These are phyloP conservation scores for Drosophila murphyi DNA, from an alignment of 1,140 invertebrate species.

Conservation along the genomic window DNA sequence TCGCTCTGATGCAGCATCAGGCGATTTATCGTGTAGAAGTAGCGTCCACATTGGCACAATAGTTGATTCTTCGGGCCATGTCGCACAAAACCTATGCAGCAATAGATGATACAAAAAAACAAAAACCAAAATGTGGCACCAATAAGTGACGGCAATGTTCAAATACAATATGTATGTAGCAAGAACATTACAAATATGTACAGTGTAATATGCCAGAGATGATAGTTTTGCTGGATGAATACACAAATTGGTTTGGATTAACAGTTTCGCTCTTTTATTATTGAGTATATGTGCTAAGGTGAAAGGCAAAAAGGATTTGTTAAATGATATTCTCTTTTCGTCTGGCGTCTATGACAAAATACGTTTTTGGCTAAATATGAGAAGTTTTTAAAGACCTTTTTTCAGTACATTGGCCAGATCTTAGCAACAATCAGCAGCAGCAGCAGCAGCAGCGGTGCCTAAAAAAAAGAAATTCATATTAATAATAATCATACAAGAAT, in stretches of 20 bases:
- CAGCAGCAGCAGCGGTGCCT: constrained; percentile 19
- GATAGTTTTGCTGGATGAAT: constrained; percentile 24
- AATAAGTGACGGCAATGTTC: neutral
- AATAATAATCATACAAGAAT: constrained; percentile 21
- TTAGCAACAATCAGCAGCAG: constrained; percentile 9
- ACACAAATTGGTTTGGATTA: constrained; percentile 38
- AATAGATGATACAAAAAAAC: constrained; percentile 16
- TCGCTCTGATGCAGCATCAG: constrained; percentile 66
- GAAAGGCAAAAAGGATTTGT: constrained; percentile 5
- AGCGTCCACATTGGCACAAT: constrained; percentile 72
- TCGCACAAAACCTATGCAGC: constrained; percentile 45
- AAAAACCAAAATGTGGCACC: constrained; percentile 27
- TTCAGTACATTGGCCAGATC: neutral
- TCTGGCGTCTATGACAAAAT: constrained; percentile 24
- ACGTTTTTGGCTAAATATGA: neutral
- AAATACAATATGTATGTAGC: neutral
- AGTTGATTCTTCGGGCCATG: constrained; percentile 66
- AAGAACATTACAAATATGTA: neutral
- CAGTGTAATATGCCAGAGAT: constrained; percentile 8
- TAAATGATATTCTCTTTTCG: constrained; percentile 10
- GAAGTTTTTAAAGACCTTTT: constrained; percentile 23
- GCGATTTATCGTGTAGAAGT: constrained; percentile 65
- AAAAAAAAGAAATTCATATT: constrained; percentile 55
- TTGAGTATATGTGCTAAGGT: constrained; percentile 21
- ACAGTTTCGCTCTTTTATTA: constrained; percentile 24